Evolutionary conservation across 2,888 invertebrate species (phyloP).

Genomic region (Chelonus formosanus): DNA sequence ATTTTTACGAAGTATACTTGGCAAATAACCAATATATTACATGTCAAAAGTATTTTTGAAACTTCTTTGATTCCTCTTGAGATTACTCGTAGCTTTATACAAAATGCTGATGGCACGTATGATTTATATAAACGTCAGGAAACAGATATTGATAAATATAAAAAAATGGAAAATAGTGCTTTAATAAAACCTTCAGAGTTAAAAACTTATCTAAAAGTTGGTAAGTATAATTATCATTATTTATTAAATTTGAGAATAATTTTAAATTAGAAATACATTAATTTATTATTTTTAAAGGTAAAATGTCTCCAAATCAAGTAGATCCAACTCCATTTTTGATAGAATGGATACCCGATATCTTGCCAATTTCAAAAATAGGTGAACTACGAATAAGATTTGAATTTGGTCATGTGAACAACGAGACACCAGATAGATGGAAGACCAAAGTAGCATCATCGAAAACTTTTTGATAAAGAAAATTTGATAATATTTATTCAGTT

Average conservation of each 20-base stretch:
- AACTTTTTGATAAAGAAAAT: constrained; percentile 33
- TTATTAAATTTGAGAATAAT: neutral
- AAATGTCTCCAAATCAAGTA: constrained; percentile 67
- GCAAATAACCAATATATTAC: constrained; percentile 76
- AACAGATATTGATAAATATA: constrained; percentile 60
- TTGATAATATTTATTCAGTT: neutral
- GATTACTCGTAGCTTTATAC: constrained; percentile 72
- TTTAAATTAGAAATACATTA: neutral
- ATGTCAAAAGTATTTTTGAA: constrained; percentile 79
- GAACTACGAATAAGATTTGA: constrained; percentile 77
- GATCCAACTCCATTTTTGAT: constrained; percentile 75
- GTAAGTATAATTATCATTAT: constrained; percentile 60
- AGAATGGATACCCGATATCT: constrained; percentile 80
- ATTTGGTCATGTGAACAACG: constrained; percentile 73
- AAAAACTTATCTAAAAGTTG: constrained; percentile 74
- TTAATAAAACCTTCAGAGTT: constrained; percentile 70
- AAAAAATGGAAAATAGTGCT: constrained; percentile 61
- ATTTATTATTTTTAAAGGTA: constrained; percentile 60
- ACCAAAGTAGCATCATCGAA: constrained; percentile 51
- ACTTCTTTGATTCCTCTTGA: constrained; percentile 72
- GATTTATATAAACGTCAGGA: constrained; percentile 65
- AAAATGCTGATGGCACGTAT: constrained; percentile 71
- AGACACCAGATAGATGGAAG: constrained; percentile 55
- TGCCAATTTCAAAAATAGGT: constrained; percentile 75
- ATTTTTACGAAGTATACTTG: constrained; percentile 77